Conservation (phyloP, 1,140 invertebrate genomes). For the Ceratina japonica region DNA sequence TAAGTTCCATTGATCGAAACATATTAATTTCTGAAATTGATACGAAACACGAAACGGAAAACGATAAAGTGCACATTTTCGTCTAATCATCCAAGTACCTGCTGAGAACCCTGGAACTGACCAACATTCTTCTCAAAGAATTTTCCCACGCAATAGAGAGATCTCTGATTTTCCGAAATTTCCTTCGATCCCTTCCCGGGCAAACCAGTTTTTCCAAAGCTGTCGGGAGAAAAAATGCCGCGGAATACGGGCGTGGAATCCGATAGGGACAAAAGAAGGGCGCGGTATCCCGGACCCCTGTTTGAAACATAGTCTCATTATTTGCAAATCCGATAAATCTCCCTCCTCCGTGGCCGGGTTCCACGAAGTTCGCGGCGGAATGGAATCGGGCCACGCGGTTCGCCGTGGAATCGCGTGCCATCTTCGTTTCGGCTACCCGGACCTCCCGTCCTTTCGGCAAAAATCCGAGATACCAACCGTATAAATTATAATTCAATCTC, state of each 20-base stretch:
- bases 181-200: background rate
- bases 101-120: background rate
- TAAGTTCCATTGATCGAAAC: no score
- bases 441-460: slow-evolving; percentile 30
- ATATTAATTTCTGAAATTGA: no score
- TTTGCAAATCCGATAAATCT: slow-evolving; percentile 57
- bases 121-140: slow-evolving; percentile 5
- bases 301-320: slow-evolving; percentile 54
- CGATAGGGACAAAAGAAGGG: slow-evolving; percentile 16
- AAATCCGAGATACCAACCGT: no score
- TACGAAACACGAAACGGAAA: no score
- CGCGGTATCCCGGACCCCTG: slow-evolving; percentile 19
- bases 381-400: slow-evolving; percentile 42
- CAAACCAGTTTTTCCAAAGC: background rate
- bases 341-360: slow-evolving; percentile 11
- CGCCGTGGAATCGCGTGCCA: slow-evolving; percentile 40
- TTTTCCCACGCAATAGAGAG: background rate
- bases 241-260: slow-evolving; percentile 7
- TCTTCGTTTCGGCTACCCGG: slow-evolving; percentile 24
- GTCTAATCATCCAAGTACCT: no score
- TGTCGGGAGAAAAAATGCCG: background rate
- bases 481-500: no score
- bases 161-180: background rate
- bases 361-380: slow-evolving; percentile 35
- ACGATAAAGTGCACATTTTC: no score